phyloP scores from a whole-genome alignment of 2,113 vertebrate genomes.

The Callipepla squamata region DNA sequence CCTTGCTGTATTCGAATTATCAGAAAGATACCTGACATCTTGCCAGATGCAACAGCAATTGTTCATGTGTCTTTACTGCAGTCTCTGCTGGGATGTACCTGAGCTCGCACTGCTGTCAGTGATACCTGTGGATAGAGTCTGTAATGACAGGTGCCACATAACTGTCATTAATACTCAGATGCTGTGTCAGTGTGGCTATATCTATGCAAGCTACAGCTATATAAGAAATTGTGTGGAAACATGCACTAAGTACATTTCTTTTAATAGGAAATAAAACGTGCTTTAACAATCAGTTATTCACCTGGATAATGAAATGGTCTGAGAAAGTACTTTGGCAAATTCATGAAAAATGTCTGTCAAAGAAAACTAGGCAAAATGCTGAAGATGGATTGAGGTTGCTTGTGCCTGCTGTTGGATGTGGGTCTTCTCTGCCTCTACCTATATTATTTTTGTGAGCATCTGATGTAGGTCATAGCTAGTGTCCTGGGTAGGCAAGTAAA shows the following conservation, averaged over 20 bases:
- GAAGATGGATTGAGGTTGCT: not conserved
- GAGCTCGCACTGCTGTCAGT: not conserved
- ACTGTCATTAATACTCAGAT: not conserved
- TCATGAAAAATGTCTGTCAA: not conserved
- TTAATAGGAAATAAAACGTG: not conserved
- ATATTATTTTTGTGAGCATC: not conserved
- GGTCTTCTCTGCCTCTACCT: not conserved
- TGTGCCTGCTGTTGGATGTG: rapidly evolving
- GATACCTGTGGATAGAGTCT: not conserved
- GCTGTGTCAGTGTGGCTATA: not conserved
- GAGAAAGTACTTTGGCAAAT: not conserved
- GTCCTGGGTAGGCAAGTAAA: not conserved
- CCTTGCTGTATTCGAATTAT: not conserved
- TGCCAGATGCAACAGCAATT: not conserved
- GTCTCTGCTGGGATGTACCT: not conserved
- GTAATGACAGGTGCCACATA: not conserved
- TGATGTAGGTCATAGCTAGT: not conserved
- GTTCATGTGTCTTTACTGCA: not conserved
- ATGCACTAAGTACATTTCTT: not conserved
- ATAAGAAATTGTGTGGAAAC: not conserved
- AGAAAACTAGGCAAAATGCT: not conserved
- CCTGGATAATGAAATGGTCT: not conserved
- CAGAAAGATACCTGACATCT: not conserved
- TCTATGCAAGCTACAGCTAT: not conserved
- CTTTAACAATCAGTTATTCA: not conserved